Percentiles rank a stretch among this genome's conserved stretches.
Conservation (phyloP, 2,797 vertebrate species). For the Masticophis lateralis region DNA sequence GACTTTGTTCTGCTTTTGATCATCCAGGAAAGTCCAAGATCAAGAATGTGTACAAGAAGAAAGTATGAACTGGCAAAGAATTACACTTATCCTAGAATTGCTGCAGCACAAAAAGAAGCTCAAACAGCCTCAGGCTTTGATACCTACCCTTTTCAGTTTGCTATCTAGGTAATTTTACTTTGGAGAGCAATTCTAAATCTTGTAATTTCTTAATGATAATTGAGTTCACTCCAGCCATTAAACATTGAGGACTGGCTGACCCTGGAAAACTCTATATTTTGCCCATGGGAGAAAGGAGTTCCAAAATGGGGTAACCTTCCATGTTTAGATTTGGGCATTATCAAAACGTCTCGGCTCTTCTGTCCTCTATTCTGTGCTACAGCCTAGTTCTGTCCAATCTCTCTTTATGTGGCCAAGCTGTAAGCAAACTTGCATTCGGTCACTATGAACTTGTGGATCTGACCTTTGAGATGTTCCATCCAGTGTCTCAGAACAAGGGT, state of each 20-base stretch:
- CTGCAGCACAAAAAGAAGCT: slow-evolving; percentile 98
- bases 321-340: background rate
- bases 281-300: background rate
- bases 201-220: background rate
- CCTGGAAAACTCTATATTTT: background rate
- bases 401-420: background rate
- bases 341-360: background rate
- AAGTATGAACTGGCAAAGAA: slow-evolving; percentile 81
- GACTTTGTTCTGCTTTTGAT: background rate
- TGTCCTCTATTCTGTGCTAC: background rate
- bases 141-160: slow-evolving; percentile 86
- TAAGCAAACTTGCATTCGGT: background rate
- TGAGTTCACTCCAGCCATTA: background rate
- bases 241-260: background rate
- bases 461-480: background rate
- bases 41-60: slow-evolving; percentile 57
- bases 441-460: background rate
- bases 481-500: background rate
- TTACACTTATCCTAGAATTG: slow-evolving; percentile 89
- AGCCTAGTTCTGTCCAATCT: background rate
- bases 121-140: slow-evolving; percentile 77
- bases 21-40: slow-evolving; percentile 76
- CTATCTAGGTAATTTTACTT: slow-evolving; percentile 80
- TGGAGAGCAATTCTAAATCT: background rate
- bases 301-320: too few relatives aligned